These are phyloP conservation scores for Drymonia ruficornis DNA, from an alignment of 2,888 invertebrate species.

Conservation along the genomic window DNA sequence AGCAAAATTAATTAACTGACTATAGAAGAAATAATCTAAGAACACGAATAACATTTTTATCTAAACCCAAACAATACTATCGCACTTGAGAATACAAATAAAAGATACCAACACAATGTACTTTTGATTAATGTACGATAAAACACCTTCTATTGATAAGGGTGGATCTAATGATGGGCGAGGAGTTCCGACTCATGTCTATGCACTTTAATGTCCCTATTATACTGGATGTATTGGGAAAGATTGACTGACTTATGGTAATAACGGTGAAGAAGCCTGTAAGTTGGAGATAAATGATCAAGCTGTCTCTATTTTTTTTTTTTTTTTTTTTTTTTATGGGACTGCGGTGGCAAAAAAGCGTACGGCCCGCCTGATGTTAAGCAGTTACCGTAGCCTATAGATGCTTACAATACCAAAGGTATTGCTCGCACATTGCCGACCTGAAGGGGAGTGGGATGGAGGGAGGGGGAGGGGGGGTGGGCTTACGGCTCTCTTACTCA, in stretches of 20 bases:
- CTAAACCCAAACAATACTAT: conserved; percentile 36
- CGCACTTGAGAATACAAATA: conserved; percentile 34
- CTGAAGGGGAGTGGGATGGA: too few relatives aligned
- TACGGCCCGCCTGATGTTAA: too few relatives aligned
- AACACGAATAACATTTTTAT: not conserved
- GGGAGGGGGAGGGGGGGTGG: too few relatives aligned
- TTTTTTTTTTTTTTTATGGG: too few relatives aligned
- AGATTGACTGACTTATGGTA: conserved; percentile 29
- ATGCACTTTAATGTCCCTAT: conserved; percentile 21
- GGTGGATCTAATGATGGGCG: conserved; percentile 29
- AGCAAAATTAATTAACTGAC: too few relatives aligned
- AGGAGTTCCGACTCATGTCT: conserved; percentile 23
- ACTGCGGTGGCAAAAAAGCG: too few relatives aligned
- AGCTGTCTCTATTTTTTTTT: conserved; percentile 1
- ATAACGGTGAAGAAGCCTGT: conserved; percentile 20
- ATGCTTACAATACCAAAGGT: too few relatives aligned
- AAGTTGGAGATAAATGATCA: conserved; percentile 18
- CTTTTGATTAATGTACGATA: conserved; percentile 51
- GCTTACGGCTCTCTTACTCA: too few relatives aligned
- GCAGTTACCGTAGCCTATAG: too few relatives aligned
- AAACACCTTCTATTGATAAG: conserved; percentile 43
- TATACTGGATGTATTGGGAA: conserved; percentile 18
- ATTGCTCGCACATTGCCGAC: too few relatives aligned
- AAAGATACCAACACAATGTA: conserved; percentile 32
- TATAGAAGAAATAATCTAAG: too few relatives aligned